Conservation (phyloP, 92 coral and sea anemone genomes). For the Epizoanthus stellaris region DNA sequence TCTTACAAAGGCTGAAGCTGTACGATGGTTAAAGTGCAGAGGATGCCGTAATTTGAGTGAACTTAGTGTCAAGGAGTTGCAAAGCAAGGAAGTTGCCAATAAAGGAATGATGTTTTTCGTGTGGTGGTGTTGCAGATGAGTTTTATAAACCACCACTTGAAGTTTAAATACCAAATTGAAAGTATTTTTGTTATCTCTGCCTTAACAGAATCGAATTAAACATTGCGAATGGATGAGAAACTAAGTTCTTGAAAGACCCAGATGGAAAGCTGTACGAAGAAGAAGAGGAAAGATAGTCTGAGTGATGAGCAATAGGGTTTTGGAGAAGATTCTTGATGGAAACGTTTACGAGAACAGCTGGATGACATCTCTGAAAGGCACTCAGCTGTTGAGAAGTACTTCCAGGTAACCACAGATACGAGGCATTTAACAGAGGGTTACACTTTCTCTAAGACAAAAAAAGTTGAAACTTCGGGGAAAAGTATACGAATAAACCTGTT, state of each 20-base stretch:
- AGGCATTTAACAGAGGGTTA: slow-evolving; percentile 49
- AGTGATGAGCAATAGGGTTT: background rate
- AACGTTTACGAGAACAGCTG: slow-evolving; percentile 21
- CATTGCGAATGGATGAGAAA: no score
- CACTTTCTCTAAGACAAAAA: slow-evolving; percentile 46
- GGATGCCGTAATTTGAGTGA: slow-evolving; percentile 17
- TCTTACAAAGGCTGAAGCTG: slow-evolving; percentile 6
- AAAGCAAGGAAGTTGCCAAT: slow-evolving; percentile 5
- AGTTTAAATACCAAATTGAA: slow-evolving; percentile 11
- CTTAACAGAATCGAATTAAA: no score
- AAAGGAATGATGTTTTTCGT: background rate
- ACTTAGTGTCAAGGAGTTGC: slow-evolving; percentile 14
- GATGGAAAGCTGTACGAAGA: slow-evolving; percentile 10
- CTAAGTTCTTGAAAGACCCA: background rate
- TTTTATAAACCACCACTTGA: background rate
- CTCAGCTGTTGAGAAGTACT: slow-evolving; percentile 46
- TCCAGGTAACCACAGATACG: slow-evolving; percentile 21
- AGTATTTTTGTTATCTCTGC: background rate
- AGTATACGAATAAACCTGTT: slow-evolving; percentile 26
- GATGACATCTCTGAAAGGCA: slow-evolving; percentile 29
- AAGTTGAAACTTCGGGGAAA: slow-evolving; percentile 55
- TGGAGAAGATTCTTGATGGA: slow-evolving; percentile 4
- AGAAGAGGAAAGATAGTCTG: background rate
- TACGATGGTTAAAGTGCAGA: slow-evolving; percentile 33
- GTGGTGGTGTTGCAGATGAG: background rate